Conservation (phyloP, 2,797 vertebrate genomes). For the Enoplosus armatus region DNA sequence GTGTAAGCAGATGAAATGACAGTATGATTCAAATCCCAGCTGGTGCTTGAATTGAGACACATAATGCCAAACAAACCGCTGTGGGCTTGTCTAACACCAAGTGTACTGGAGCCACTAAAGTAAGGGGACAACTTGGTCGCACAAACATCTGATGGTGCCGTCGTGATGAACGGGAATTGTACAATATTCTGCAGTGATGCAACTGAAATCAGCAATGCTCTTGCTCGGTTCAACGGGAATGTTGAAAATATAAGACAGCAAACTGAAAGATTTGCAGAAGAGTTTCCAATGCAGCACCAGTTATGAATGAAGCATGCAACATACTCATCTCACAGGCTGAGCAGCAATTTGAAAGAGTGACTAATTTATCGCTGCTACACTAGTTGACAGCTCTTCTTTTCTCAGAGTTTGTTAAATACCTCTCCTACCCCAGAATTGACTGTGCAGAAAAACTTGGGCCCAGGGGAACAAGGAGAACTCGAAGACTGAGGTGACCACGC, state of each 20-base stretch:
- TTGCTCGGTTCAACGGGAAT: background rate
- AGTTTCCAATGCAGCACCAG: background rate
- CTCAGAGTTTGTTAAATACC: background rate
- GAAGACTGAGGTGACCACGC: background rate
- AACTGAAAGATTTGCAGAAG: background rate
- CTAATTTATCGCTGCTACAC: background rate
- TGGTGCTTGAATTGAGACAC: background rate
- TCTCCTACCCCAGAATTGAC: background rate
- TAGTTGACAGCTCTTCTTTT: background rate
- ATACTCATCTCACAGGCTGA: background rate
- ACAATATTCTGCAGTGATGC: background rate
- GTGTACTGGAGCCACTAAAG: background rate
- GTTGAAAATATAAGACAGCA: background rate
- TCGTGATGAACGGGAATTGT: background rate
- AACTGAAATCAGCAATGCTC: background rate
- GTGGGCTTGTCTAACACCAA: background rate
- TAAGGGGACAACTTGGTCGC: background rate
- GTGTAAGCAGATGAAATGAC: background rate
- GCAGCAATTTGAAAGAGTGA: background rate
- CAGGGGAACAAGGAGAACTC: background rate
- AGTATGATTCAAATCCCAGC: background rate
- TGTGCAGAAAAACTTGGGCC: background rate
- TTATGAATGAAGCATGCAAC: background rate
- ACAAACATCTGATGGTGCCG: background rate
- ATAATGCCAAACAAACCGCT: background rate